Evolutionary conservation across 2,113 vertebrate genomes (phyloP).

Genomic region (Aldabrachelys gigantea): DNA sequence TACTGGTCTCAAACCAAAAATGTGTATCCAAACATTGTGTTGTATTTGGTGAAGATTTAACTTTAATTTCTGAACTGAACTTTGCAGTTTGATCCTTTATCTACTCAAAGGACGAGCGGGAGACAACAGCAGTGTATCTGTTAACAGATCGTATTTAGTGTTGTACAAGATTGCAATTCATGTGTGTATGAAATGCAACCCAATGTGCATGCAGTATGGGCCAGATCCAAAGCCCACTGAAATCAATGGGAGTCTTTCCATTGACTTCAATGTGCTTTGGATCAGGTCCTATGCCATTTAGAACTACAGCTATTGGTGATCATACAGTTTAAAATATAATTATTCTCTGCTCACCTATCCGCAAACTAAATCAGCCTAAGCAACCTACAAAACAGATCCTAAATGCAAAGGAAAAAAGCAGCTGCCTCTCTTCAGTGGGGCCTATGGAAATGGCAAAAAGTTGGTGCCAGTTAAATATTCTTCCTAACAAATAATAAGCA

Average conservation of each 20-base stretch:
- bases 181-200: neutral
- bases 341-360: accelerated
- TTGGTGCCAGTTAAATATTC: neutral
- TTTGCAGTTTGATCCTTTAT: neutral
- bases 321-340: neutral
- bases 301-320: neutral
- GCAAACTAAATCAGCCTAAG: neutral
- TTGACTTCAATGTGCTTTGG: neutral
- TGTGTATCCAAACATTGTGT: accelerated
- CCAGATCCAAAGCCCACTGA: neutral
- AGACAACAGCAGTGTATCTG: neutral
- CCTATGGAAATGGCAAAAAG: neutral
- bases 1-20: neutral
- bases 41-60: slow-evolving; percentile 31
- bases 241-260: neutral
- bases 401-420: accelerated
- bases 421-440: accelerated
- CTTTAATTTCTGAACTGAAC: neutral
- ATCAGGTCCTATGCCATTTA: neutral
- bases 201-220: neutral
- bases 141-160: neutral
- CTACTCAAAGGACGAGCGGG: neutral
- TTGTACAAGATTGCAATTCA: accelerated
- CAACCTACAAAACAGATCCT: accelerated
- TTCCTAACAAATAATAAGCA: neutral